Evolutionary conservation across 1,140 invertebrate genomes (phyloP), one percentile per base, ranked within the genome.

Genomic region (Rhopalosiphum maidis): DNA sequence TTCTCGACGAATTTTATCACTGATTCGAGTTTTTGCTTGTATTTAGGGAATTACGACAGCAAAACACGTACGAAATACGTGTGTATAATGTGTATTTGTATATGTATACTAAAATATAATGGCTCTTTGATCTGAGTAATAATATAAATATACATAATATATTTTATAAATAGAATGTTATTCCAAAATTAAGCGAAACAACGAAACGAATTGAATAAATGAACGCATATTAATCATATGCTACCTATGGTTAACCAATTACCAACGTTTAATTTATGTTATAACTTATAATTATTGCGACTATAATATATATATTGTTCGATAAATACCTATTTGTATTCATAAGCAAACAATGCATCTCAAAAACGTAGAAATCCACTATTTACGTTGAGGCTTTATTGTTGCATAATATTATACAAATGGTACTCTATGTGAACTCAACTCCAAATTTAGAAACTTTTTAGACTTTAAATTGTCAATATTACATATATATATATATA

Each of bases 391-490:
- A 1, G 60, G 15, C 30, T 77, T n/a, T 77, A 77, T n/a, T n/a
- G 60, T n/a, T 77, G n/a, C 60, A 77, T 77, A 77, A 77, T n/a
- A 77, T n/a, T 77, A 77, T n/a, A n/a, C 23, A n/a, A n/a, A 77
- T 18, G 30, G 9, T 68, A 68, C 30, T 68, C n/a, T 30, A 35
- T n/a, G 15, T 77, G 60, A 77, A 77, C 30, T n/a, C 30, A 18
- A 6, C 30, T 35, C n/a, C 60, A 21, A 77, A 77, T n/a, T n/a
- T 77, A 77, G 60, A 3, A 77, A 15, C 46, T n/a, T 77, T 77
- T 77, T 77, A n/a, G 15, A 77, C 30, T 68, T 68, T 3, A 68
- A 0, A 77, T 77, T 77, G 5, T 22, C 60, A 77, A 35, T n/a
- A n/a, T 77, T n/a, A 41, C 3, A 41, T 41, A 41, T 41, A 41